Evolutionary conservation across 2,888 invertebrate genomes (phyloP), one percentile per base, ranked within the genome.

Genomic region (Furcula furcula): DNA sequence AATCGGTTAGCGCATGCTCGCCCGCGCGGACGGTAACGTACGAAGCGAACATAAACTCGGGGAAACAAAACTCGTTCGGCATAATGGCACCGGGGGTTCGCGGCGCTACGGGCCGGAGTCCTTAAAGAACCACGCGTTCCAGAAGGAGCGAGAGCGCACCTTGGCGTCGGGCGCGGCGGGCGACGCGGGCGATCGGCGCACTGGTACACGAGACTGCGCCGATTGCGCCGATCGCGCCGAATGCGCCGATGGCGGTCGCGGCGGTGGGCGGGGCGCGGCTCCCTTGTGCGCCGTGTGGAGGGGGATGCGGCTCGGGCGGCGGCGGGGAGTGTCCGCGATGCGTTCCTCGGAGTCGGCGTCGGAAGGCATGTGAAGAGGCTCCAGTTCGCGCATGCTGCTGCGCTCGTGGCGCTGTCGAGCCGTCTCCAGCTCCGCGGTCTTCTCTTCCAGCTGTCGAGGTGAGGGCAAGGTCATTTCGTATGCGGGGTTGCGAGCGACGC

Each of bases 401-500:
- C 73, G 76, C 46, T 48, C 38, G 49, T 45, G 34, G 29, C 50
- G 49, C 41, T 46, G 36, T 35, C 43, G 49, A 34, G 47, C 45
- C n/a, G 95, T 95, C 76, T 95, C 95, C 59, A 95, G 65, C 72
- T 96, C 95, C 58, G 95, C 95, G 63, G 92, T 94, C 70, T 93
- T 93, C 76, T 96, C 95, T 76, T 95, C 95, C 58, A 96, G 80
- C 95, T 96, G 87, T 9, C 65, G n/a, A n/a, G n/a, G n/a, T n/a
- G n/a, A n/a, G n/a, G n/a, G n/a, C n/a, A n/a, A n/a, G n/a, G n/a
- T n/a, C n/a, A n/a, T n/a, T n/a, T n/a, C n/a, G n/a, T n/a, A n/a
- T n/a, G n/a, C n/a, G n/a, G n/a, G n/a, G n/a, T n/a, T n/a, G n/a
- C n/a, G n/a, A n/a, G n/a, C n/a, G n/a, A n/a, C n/a, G n/a, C n/a